A percentile compares a stretch with the other conserved stretches of the same genome.
phyloP scores from a whole-genome alignment of 2,113 vertebrate genomes.

The Panthera tigris region DNA sequence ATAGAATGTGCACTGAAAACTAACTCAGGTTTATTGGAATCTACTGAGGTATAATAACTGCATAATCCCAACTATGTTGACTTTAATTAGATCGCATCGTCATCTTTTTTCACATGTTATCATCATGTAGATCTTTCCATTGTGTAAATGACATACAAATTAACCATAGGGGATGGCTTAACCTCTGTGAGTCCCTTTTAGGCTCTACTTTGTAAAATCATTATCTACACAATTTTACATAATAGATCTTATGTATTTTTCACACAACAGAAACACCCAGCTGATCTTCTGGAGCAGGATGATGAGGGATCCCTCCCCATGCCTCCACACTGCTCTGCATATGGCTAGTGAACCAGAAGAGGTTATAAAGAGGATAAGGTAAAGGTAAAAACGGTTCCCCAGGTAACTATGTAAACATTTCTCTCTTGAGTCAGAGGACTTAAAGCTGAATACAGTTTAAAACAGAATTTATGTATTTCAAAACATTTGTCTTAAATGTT shows the following conservation, averaged over 20 bases:
- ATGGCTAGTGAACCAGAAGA: neutral
- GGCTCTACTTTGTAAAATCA: neutral
- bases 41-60: neutral
- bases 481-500: constrained; percentile 5
- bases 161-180: neutral
- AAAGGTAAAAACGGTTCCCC: neutral
- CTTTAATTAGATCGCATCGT: neutral
- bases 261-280: neutral
- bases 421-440: neutral
- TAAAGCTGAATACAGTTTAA: neutral
- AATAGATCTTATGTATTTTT: neutral
- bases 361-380: neutral
- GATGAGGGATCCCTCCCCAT: neutral
- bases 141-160: neutral
- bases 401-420: neutral
- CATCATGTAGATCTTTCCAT: neutral
- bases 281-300: neutral
- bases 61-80: neutral
- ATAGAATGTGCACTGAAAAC: neutral
- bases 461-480: neutral
- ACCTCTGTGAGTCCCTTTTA: neutral
- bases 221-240: neutral
- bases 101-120: neutral
- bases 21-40: neutral
- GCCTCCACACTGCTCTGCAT: neutral